These are phyloP conservation scores for Agrenia bidenticulata DNA, from an alignment of 2,888 invertebrate species.

Conservation along the genomic window DNA sequence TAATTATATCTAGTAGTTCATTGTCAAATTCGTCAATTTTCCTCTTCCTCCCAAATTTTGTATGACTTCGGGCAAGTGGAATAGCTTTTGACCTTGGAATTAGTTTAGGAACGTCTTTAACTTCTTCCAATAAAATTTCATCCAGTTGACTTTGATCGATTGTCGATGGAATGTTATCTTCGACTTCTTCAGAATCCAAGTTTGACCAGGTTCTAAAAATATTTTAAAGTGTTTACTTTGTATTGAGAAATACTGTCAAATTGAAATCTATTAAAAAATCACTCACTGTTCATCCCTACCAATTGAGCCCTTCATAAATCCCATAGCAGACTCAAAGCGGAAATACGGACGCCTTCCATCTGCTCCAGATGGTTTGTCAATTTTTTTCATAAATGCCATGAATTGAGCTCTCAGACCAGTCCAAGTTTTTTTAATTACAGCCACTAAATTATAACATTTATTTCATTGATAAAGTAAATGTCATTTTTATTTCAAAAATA, in stretches of 20 bases:
- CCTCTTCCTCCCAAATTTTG: too few relatives aligned
- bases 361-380: conserved; percentile 4
- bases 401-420: conserved; percentile 4
- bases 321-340: not conserved
- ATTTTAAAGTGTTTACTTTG: not conserved
- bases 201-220: not conserved
- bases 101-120: too few relatives aligned
- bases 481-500: too few relatives aligned
- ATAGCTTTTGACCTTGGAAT: too few relatives aligned
- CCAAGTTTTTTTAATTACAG: not conserved
- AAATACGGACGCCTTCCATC: conserved; percentile 4
- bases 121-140: too few relatives aligned
- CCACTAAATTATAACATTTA: not conserved
- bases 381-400: conserved; percentile 6
- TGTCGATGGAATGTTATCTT: too few relatives aligned
- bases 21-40: too few relatives aligned
- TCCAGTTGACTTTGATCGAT: too few relatives aligned
- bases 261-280: not conserved
- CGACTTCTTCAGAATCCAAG: not conserved
- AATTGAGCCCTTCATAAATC: not conserved
- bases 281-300: not conserved
- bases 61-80: too few relatives aligned
- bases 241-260: not conserved
- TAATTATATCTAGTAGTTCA: too few relatives aligned
- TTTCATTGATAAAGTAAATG: not conserved